These are phyloP conservation scores for Neoascia interrupta DNA, from an alignment of 2,888 invertebrate species.

Conservation along the genomic window DNA sequence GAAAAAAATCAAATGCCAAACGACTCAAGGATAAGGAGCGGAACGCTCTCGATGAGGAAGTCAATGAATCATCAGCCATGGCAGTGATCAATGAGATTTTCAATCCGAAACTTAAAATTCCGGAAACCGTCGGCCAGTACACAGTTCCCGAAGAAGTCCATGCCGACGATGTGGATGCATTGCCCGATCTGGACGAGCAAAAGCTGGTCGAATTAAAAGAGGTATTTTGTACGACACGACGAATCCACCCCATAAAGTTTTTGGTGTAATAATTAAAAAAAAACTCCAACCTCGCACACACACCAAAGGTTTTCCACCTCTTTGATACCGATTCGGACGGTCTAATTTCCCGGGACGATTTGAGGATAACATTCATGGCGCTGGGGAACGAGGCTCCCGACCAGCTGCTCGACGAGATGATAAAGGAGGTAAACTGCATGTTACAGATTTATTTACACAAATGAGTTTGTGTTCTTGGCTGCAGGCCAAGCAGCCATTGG, in stretches of 20 bases:
- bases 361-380: slow-evolving; percentile 83
- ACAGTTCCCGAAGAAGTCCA: slow-evolving; percentile 76
- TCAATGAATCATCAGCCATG: slow-evolving; percentile 76
- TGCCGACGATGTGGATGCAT: slow-evolving; percentile 79
- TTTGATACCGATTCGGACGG: slow-evolving; percentile 85
- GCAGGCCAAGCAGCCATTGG: slow-evolving; percentile 81
- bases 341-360: slow-evolving; percentile 83
- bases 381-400: slow-evolving; percentile 83
- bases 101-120: slow-evolving; percentile 78
- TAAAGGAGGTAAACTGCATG: slow-evolving; percentile 83
- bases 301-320: slow-evolving; percentile 84
- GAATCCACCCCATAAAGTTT: slow-evolving; percentile 13
- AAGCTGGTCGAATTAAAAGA: slow-evolving; percentile 85
- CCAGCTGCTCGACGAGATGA: slow-evolving; percentile 82
- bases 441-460: slow-evolving; percentile 63
- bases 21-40: slow-evolving; percentile 73
- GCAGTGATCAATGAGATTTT: slow-evolving; percentile 78
- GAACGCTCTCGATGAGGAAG: slow-evolving; percentile 71
- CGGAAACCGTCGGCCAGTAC: slow-evolving; percentile 76
- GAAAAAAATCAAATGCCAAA: slow-evolving; percentile 74
- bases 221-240: no score
- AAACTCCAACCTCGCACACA: no score
- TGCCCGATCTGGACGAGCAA: slow-evolving; percentile 82
- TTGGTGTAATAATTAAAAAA: not conserved
- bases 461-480: slow-evolving; percentile 63